Evolutionary conservation across 2,113 vertebrate genomes (phyloP).

Genomic region (Myocastor coypus): DNA sequence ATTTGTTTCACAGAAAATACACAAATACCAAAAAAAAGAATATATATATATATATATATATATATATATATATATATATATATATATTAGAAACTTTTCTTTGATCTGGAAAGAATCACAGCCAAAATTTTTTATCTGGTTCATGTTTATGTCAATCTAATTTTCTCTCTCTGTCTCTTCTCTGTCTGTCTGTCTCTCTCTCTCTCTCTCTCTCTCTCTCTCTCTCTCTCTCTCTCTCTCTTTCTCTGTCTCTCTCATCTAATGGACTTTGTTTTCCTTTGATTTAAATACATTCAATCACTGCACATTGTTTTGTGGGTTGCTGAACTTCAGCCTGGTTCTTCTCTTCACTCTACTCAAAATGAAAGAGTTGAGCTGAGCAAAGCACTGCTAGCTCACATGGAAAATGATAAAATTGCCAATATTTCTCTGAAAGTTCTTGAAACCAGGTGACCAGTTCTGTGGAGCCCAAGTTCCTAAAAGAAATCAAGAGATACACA

Average conservation of each 20-base stretch:
- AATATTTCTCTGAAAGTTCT: neutral
- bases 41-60: no score
- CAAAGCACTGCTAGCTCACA: neutral
- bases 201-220: neutral
- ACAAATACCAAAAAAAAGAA: neutral
- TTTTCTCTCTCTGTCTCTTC: neutral
- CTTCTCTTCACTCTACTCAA: neutral
- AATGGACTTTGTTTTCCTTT: neutral
- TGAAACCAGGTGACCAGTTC: neutral
- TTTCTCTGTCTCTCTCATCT: neutral
- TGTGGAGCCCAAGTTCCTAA: neutral
- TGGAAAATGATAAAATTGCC: neutral
- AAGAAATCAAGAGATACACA: neutral
- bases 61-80: no score
- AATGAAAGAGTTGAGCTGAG: neutral
- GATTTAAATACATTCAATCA: neutral
- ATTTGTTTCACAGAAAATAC: neutral
- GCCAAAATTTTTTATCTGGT: neutral
- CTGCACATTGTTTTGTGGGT: neutral
- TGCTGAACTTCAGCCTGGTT: neutral
- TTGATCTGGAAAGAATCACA: neutral
- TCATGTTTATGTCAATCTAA: neutral
- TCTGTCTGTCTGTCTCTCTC: neutral
- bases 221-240: neutral
- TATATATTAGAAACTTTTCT: no score